phyloP scores from a whole-genome alignment of 2,888 invertebrate genomes.

The Agrilus biguttatus region DNA sequence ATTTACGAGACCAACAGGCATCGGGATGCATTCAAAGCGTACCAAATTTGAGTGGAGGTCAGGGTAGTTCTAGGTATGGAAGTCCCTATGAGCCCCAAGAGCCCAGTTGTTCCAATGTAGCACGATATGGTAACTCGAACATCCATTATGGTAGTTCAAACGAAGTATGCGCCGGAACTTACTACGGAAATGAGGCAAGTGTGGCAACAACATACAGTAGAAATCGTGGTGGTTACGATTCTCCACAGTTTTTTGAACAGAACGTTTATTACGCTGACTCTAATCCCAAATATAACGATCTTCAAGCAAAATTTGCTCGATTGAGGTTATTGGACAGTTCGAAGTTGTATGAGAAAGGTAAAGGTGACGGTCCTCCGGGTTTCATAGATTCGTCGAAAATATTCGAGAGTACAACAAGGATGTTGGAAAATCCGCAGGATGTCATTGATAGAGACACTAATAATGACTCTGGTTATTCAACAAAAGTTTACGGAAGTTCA shows the following conservation, averaged over 20 bases:
- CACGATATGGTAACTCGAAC: slow-evolving; percentile 1
- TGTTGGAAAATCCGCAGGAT: slow-evolving; percentile 23
- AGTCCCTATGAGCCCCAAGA: too few species aligned
- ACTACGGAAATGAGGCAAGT: background rate
- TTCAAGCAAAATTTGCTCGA: slow-evolving; percentile 25
- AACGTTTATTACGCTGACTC: slow-evolving; percentile 13
- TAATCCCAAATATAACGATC: slow-evolving; percentile 15
- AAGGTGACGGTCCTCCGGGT: slow-evolving; percentile 17
- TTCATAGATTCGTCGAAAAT: slow-evolving; percentile 22
- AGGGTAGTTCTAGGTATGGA: too few species aligned
- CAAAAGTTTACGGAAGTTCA: slow-evolving; percentile 65
- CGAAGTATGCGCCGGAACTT: background rate
- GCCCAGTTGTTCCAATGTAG: background rate
- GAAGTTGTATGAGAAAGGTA: slow-evolving; percentile 17
- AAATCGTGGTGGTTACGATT: too few species aligned
- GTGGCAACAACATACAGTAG: background rate
- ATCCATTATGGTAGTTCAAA: background rate
- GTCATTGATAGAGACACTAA: slow-evolving; percentile 49
- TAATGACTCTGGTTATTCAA: slow-evolving; percentile 77
- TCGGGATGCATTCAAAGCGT: too few species aligned
- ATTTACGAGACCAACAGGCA: slow-evolving; percentile 2
- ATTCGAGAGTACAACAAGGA: slow-evolving; percentile 22
- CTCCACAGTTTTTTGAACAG: slow-evolving; percentile 1
- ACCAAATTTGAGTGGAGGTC: too few species aligned
- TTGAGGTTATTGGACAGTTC: slow-evolving; percentile 22